Conservation (phyloP, 2,888 invertebrate species). For the Drosophila greeni region DNA sequence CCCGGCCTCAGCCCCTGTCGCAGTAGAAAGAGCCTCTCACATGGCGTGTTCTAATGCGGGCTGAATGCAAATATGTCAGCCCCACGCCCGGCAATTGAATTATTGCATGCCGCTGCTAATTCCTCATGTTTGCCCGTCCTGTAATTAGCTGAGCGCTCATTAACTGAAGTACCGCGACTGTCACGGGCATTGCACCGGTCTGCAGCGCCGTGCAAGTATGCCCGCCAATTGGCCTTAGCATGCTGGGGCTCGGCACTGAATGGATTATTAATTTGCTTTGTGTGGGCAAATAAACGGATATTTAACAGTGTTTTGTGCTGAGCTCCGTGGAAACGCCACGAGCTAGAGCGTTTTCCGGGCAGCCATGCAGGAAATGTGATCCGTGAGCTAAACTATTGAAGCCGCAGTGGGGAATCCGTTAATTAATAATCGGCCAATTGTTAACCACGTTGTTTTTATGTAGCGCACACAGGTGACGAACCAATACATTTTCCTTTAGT, state of each 20-base stretch:
- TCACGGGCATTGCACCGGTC: slow-evolving; percentile 38
- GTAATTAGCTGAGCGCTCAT: slow-evolving; percentile 61
- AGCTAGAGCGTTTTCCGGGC: not conserved
- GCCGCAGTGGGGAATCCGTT: not conserved
- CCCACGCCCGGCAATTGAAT: slow-evolving; percentile 56
- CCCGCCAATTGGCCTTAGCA: slow-evolving; percentile 25
- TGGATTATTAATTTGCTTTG: slow-evolving; percentile 25
- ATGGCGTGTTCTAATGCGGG: slow-evolving; percentile 41
- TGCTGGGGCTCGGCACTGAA: slow-evolving; percentile 14
- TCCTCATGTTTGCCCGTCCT: slow-evolving; percentile 43
- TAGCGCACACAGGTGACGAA: not conserved
- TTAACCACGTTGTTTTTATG: not conserved
- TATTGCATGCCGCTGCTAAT: slow-evolving; percentile 62
- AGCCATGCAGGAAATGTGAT: not conserved
- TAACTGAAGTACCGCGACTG: slow-evolving; percentile 55
- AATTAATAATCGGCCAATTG: not conserved
- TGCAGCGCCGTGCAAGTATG: slow-evolving; percentile 10
- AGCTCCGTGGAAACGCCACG: not conserved
- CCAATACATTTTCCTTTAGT: not conserved
- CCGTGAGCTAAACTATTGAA: not conserved
- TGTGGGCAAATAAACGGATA: slow-evolving; percentile 7
- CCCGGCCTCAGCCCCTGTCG: not conserved
- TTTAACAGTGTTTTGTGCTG: slow-evolving; percentile 15
- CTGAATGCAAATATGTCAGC: slow-evolving; percentile 24
- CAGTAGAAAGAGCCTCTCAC: slow-evolving; percentile 2